Percentiles rank a stretch among this genome's conserved stretches.
Evolutionary conservation across 2,888 invertebrate species (phyloP).

Genomic region (Synergus itoensis): DNA sequence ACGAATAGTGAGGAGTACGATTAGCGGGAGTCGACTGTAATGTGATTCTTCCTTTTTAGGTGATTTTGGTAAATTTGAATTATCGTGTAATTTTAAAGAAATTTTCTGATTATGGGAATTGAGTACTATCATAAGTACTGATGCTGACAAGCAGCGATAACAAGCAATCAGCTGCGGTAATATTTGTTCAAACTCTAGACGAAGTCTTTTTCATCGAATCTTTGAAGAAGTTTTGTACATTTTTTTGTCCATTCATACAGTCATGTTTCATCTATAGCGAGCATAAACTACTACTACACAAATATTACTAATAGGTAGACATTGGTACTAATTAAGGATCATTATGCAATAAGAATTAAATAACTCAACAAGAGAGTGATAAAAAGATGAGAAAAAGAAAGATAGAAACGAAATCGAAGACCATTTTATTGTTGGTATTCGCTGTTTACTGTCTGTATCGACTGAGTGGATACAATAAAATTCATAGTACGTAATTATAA

Average conservation of each 20-base stretch:
- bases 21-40: too few species aligned
- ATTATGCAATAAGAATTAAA: constrained; percentile 51
- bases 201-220: neutral
- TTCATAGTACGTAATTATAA: constrained; percentile 67
- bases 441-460: constrained; percentile 76
- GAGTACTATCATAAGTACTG: neutral
- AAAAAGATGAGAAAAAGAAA: constrained; percentile 51
- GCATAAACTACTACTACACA: constrained; percentile 51
- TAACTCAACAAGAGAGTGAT: constrained; percentile 44
- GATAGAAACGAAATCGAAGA: constrained; percentile 43
- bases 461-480: constrained; percentile 73
- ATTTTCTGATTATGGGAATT: neutral
- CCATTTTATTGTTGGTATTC: constrained; percentile 72
- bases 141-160: neutral
- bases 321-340: constrained; percentile 54
- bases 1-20: too few species aligned
- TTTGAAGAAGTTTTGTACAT: neutral
- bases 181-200: neutral
- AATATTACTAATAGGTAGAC: constrained; percentile 54
- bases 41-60: neutral
- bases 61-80: neutral
- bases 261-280: constrained; percentile 53
- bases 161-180: neutral
- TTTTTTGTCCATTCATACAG: constrained; percentile 33
- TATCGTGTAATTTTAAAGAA: neutral